Conservation (phyloP, 2,797 vertebrate species). For the Dendrocincla tyrannina region DNA sequence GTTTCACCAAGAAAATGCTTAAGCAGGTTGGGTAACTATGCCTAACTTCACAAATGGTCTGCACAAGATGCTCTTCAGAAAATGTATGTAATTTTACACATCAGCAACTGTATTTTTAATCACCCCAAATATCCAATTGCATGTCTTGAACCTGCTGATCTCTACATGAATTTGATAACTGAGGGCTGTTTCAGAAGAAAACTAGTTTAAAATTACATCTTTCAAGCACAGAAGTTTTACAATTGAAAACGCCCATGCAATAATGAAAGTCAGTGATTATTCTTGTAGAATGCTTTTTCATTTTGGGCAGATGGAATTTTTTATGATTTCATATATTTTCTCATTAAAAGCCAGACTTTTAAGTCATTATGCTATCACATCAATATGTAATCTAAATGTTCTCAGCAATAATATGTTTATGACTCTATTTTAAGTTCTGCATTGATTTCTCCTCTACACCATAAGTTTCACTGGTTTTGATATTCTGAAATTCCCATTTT, state of each 20-base stretch:
- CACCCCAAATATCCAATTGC: background rate
- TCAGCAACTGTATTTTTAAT: background rate
- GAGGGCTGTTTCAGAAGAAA: background rate
- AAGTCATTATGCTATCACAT: background rate
- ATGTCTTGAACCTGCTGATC: background rate
- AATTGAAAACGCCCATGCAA: background rate
- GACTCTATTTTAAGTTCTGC: background rate
- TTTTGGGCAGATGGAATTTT: background rate
- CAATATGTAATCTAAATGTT: background rate
- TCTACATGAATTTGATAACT: background rate
- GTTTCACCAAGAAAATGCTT: background rate
- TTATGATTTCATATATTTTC: background rate
- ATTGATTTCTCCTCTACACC: background rate
- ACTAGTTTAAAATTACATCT: background rate
- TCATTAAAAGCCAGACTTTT: background rate
- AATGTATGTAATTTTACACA: background rate
- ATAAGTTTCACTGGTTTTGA: background rate
- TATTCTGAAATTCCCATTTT: background rate
- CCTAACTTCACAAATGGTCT: background rate
- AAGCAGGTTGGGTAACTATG: background rate
- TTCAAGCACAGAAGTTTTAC: background rate
- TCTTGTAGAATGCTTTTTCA: background rate
- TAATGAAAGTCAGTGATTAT: background rate
- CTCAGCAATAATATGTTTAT: background rate
- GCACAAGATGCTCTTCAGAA: background rate